Evolutionary conservation across 2,113 vertebrate genomes (phyloP).

Genomic region (Marmota monax): DNA sequence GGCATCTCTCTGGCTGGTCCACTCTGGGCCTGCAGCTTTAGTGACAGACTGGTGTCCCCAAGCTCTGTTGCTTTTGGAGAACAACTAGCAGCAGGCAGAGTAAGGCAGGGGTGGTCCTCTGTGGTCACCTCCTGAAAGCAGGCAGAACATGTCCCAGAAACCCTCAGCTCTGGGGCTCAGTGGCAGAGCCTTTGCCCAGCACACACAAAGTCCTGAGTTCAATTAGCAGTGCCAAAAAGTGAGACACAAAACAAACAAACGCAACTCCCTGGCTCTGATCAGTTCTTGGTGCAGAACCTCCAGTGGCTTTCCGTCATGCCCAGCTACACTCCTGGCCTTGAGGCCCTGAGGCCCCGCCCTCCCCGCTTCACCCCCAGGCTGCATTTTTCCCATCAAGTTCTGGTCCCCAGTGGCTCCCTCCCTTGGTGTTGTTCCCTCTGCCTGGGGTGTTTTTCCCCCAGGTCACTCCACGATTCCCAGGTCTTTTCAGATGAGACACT

Average conservation of each 20-base stretch:
- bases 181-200: neutral
- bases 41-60: neutral
- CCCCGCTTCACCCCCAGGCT: fast-evolving
- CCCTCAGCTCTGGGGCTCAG: neutral
- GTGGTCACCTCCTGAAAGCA: neutral
- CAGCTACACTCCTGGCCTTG: neutral
- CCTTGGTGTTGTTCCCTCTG: neutral
- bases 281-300: neutral
- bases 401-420: neutral
- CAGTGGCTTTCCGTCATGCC: neutral
- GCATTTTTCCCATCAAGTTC: neutral
- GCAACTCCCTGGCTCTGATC: fast-evolving
- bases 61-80: neutral
- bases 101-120: too few relatives aligned
- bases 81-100: neutral
- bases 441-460: neutral
- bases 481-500: neutral
- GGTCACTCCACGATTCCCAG: neutral
- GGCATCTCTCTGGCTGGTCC: neutral
- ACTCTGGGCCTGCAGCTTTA: neutral
- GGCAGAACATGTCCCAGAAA: fast-evolving
- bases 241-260: neutral
- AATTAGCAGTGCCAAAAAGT: neutral
- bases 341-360: neutral
- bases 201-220: neutral